These are phyloP conservation scores for Pygoscelis adeliae DNA, from an alignment of 2,113 vertebrate species.

Conservation along the genomic window DNA sequence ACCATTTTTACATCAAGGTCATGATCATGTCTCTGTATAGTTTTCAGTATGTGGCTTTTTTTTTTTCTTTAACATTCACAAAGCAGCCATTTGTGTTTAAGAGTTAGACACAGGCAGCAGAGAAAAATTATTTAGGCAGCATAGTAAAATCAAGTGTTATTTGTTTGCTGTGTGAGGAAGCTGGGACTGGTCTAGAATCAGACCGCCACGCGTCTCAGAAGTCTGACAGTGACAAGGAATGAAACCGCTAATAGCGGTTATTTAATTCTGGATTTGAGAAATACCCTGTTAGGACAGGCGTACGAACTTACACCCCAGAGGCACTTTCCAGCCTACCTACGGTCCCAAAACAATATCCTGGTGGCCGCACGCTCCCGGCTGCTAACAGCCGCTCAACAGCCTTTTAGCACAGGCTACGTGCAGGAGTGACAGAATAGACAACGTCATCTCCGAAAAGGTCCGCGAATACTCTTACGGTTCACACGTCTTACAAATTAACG, in stretches of 20 bases:
- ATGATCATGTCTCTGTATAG: neutral
- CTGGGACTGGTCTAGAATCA: neutral
- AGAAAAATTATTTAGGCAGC: neutral
- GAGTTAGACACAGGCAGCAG: accelerated
- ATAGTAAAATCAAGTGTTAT: neutral
- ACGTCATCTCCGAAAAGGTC: accelerated
- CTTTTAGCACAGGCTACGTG: too few species aligned
- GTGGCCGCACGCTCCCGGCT: accelerated
- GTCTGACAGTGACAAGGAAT: accelerated
- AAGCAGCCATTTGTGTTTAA: neutral
- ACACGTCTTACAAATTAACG: accelerated
- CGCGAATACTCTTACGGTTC: accelerated
- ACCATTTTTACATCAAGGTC: neutral
- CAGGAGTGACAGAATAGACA: accelerated
- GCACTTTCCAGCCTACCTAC: neutral
- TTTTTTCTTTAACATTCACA: neutral
- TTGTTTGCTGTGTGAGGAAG: neutral
- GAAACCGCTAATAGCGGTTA: accelerated
- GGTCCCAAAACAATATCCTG: neutral
- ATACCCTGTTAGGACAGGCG: accelerated
- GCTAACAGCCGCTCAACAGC: accelerated
- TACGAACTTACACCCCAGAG: neutral
- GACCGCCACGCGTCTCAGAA: accelerated
- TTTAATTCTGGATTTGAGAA: neutral
- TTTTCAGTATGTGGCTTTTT: neutral